Evolutionary conservation across 2,113 vertebrate species (phyloP).

Genomic region (Phalacrocorax aristotelis): DNA sequence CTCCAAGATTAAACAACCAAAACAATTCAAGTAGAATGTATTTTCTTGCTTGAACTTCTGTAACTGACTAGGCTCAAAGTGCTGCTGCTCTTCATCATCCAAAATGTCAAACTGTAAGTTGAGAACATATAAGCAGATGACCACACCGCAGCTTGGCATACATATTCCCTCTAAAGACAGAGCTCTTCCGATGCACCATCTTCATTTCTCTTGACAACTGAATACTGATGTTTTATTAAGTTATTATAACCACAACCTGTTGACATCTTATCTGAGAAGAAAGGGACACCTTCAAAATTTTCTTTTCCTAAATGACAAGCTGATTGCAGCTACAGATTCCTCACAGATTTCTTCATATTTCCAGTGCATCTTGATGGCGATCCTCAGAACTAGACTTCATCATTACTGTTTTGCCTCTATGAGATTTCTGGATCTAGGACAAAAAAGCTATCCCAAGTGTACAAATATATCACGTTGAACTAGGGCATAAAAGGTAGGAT

Average conservation of each 20-base stretch:
- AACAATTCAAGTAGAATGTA: conserved; percentile 17
- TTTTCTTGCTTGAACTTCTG: conserved; percentile 10
- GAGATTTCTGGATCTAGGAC: background rate
- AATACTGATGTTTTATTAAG: background rate
- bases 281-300: background rate
- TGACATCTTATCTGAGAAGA: background rate
- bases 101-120: background rate
- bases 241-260: background rate
- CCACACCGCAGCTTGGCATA: background rate
- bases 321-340: background rate
- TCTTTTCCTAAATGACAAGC: background rate
- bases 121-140: background rate
- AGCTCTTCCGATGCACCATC: background rate
- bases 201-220: background rate
- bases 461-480: background rate
- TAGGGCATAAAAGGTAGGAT: background rate
- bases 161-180: background rate
- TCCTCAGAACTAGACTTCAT: background rate
- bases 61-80: conserved; percentile 1
- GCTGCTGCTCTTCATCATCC: background rate
- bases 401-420: background rate
- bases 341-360: background rate
- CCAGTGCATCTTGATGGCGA: background rate
- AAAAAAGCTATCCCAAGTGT: background rate
- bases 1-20: conserved; percentile 13